A percentile compares a stretch with the other conserved stretches of the same genome.
Conservation (phyloP, 2,113 vertebrate genomes). For the Gavialis gangeticus region DNA sequence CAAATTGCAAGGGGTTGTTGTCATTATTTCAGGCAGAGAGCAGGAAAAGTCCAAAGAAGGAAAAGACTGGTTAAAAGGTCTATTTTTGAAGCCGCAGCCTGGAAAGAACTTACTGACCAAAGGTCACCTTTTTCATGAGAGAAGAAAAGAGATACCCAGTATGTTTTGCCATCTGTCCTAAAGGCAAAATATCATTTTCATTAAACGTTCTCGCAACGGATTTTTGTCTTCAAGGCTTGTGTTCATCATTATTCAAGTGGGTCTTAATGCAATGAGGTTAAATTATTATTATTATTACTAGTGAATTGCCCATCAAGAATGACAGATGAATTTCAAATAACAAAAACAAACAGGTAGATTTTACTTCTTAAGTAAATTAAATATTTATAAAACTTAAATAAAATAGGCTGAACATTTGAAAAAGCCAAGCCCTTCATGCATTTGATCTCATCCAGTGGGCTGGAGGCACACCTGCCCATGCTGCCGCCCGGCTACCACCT, state of each 20-base stretch:
- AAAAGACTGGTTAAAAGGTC: background rate
- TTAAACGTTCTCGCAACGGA: background rate
- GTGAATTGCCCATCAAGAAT: too few species aligned
- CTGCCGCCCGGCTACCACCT: too few species aligned
- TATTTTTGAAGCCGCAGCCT: background rate
- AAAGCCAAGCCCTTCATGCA: too few species aligned
- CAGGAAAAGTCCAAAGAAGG: background rate
- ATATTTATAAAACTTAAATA: background rate
- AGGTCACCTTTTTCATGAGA: background rate
- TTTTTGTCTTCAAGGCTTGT: background rate
- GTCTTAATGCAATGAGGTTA: background rate
- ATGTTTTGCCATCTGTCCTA: background rate
- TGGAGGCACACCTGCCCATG: too few species aligned
- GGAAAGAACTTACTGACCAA: background rate
- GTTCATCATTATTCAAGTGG: background rate
- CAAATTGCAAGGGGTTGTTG: accelerated
- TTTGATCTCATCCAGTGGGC: too few species aligned
- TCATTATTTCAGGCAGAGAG: background rate
- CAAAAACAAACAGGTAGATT: too few species aligned
- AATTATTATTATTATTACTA: background rate
- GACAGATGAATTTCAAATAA: too few species aligned
- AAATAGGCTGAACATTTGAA: background rate
- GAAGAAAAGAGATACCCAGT: background rate
- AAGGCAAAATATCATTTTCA: background rate
- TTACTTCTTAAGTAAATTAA: too few species aligned